Evolutionary conservation across 2,113 vertebrate genomes (phyloP).

Genomic region (Cheirogaleus medius): DNA sequence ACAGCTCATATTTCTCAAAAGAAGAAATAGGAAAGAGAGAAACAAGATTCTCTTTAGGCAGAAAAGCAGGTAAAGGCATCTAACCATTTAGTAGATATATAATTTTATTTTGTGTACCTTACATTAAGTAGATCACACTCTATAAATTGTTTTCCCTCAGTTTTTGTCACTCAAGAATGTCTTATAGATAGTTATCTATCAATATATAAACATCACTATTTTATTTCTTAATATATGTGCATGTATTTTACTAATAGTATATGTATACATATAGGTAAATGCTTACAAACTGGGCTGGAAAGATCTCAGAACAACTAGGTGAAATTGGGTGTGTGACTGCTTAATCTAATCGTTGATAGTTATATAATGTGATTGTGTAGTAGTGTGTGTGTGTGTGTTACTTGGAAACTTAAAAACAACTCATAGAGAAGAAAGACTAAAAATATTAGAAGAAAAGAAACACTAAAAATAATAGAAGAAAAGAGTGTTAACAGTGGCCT

Average conservation of each 20-base stretch:
- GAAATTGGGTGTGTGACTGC: neutral
- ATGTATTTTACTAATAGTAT: neutral
- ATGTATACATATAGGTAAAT: neutral
- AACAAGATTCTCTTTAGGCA: neutral
- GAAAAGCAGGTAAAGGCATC: neutral
- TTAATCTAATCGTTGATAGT: neutral
- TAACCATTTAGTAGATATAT: neutral
- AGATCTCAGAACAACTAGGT: neutral
- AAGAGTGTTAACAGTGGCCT: too few relatives aligned
- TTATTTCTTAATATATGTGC: neutral
- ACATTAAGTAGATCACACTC: neutral
- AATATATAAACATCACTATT: neutral
- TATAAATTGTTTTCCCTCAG: neutral
- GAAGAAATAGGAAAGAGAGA: neutral
- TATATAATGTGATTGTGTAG: neutral
- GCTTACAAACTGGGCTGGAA: neutral
- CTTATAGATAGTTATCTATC: neutral
- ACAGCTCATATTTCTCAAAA: neutral
- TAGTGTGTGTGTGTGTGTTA: neutral
- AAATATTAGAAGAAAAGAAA: neutral
- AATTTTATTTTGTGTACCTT: neutral
- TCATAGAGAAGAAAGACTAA: neutral
- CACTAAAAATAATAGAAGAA: too few relatives aligned
- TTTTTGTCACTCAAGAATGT: neutral
- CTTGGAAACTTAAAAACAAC: neutral